Conservation (phyloP, 2,888 invertebrate species). For the Pherbina coryleti region DNA sequence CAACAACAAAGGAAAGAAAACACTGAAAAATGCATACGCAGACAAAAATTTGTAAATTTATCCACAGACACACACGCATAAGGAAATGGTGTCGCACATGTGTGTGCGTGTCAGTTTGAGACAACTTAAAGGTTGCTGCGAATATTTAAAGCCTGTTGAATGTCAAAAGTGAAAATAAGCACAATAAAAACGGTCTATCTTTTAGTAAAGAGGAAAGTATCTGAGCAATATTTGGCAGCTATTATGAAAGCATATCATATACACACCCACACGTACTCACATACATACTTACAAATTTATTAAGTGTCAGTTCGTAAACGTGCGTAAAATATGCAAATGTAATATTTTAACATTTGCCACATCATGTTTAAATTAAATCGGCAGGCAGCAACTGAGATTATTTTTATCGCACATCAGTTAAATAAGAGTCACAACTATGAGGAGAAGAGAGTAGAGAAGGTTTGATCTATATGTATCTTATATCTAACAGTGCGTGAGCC, state of each 20-base stretch:
- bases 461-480: no score
- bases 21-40: neutral
- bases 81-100: neutral
- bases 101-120: neutral
- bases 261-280: neutral
- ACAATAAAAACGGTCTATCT: neutral
- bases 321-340: constrained; percentile 5
- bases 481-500: no score
- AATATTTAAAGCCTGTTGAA: constrained; percentile 18
- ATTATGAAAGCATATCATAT: neutral
- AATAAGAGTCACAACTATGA: no score
- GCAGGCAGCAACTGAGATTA: neutral
- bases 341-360: constrained; percentile 21
- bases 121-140: constrained; percentile 11
- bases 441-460: neutral
- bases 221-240: neutral
- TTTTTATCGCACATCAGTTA: neutral
- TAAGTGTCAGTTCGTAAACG: neutral
- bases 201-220: neutral
- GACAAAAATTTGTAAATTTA: neutral
- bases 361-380: neutral
- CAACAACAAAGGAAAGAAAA: neutral
- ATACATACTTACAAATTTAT: neutral
- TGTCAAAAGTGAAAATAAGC: constrained; percentile 12
- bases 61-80: no score